Percentiles rank a stretch among this genome's conserved stretches.
Evolutionary conservation across 2,113 vertebrate genomes (phyloP).

Genomic region (Chlorocebus sabaeus): DNA sequence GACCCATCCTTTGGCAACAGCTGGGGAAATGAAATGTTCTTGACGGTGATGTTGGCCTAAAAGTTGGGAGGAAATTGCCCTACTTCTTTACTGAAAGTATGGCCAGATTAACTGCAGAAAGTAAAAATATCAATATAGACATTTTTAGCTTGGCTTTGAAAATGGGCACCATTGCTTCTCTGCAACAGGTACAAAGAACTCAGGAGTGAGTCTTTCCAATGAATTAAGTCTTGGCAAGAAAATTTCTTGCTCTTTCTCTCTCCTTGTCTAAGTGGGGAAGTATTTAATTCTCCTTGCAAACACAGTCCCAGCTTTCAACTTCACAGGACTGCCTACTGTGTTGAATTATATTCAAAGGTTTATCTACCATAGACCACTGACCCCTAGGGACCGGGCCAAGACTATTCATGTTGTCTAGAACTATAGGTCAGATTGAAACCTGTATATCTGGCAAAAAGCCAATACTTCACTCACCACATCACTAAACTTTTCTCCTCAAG

Average conservation of each 20-base stretch:
- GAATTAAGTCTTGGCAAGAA: constrained; percentile 13
- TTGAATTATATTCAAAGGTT: constrained; percentile 59
- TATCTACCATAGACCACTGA: constrained; percentile 57
- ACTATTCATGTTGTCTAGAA: constrained; percentile 54
- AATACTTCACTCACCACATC: constrained; percentile 40
- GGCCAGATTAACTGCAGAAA: neutral
- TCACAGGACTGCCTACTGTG: constrained; percentile 43
- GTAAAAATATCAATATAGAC: neutral
- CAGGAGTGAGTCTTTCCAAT: neutral
- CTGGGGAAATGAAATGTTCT: neutral
- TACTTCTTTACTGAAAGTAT: neutral
- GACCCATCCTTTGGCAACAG: neutral
- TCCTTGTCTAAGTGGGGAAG: constrained; percentile 8
- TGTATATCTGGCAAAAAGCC: constrained; percentile 69
- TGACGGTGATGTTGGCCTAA: neutral
- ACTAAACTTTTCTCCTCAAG: constrained; percentile 32
- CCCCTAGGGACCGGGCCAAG: constrained; percentile 48
- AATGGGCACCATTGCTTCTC: constrained; percentile 20
- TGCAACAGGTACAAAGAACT: neutral
- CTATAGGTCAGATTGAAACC: constrained; percentile 48
- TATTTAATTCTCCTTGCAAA: constrained; percentile 64
- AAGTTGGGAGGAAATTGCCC: neutral
- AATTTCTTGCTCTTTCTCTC: constrained; percentile 22
- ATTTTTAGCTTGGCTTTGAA: constrained; percentile 52
- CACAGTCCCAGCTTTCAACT: constrained; percentile 42